Percentiles rank a stretch among this genome's conserved stretches.
phyloP scores from a whole-genome alignment of 2,888 invertebrate species.

The Resseliella maxima region DNA sequence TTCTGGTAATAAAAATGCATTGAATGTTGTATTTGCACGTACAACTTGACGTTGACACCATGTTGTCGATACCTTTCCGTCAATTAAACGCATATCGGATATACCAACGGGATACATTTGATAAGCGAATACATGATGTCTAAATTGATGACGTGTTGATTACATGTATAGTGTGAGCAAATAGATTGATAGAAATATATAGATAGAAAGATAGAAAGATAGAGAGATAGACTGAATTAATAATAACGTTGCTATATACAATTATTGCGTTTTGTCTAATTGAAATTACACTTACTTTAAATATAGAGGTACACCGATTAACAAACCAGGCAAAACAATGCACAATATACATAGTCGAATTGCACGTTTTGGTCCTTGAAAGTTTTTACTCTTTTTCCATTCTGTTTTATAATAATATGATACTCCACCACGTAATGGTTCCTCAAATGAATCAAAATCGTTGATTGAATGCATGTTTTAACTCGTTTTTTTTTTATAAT shows the following conservation, averaged over 20 bases:
- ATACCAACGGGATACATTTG: slow-evolving; percentile 79
- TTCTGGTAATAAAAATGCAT: slow-evolving; percentile 77
- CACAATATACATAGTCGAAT: slow-evolving; percentile 74
- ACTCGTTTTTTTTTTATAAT: neutral
- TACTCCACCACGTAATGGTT: slow-evolving; percentile 10
- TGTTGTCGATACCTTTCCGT: slow-evolving; percentile 79
- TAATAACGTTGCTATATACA: too few relatives aligned
- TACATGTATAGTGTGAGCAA: neutral
- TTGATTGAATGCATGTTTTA: neutral
- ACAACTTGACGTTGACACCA: slow-evolving; percentile 85
- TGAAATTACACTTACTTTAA: slow-evolving; percentile 70
- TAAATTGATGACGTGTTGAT: slow-evolving; percentile 62
- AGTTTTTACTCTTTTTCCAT: slow-evolving; percentile 14
- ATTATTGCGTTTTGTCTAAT: neutral
- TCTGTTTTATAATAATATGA: slow-evolving; percentile 18
- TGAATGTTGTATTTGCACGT: slow-evolving; percentile 78
- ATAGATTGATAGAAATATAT: neutral
- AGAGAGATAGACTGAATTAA: too few relatives aligned
- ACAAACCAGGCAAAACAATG: slow-evolving; percentile 74
- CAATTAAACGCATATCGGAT: slow-evolving; percentile 81
- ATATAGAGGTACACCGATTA: slow-evolving; percentile 77
- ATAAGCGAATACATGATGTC: slow-evolving; percentile 76
- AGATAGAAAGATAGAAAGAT: too few relatives aligned
- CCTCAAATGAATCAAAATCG: slow-evolving; percentile 52
- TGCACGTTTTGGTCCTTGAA: slow-evolving; percentile 71